A percentile compares a stretch with the other conserved stretches of the same genome.
phyloP scores from a whole-genome alignment of 1,140 invertebrate genomes.

The Euura saliciscinereae region DNA sequence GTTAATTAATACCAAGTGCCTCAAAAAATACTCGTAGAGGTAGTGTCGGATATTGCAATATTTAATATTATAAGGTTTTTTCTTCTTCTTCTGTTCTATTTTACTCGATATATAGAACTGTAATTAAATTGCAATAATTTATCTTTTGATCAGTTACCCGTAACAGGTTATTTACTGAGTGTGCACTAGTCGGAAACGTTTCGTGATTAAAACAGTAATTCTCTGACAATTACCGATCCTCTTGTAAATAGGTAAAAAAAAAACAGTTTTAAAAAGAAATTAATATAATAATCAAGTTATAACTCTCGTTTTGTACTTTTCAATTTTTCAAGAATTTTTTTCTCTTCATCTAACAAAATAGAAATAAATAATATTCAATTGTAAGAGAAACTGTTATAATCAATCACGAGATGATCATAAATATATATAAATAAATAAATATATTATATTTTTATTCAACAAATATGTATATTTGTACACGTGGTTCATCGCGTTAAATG shows the following conservation, averaged over 20 bases:
- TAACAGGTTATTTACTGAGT: constrained; percentile 40
- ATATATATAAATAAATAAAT: background rate
- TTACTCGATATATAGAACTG: background rate
- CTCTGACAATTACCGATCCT: background rate
- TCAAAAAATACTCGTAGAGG: constrained; percentile 3
- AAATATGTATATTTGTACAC: background rate
- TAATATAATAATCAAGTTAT: background rate
- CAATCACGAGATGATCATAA: constrained; percentile 7
- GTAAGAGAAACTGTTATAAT: background rate
- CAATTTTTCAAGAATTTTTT: background rate
- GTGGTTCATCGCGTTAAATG: no score
- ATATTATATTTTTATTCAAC: background rate
- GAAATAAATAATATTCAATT: background rate
- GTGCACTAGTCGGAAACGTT: constrained; percentile 54
- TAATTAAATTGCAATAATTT: constrained; percentile 1
- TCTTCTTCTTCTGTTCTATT: background rate
- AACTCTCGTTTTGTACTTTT: background rate
- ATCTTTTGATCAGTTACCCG: constrained; percentile 30
- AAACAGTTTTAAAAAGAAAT: background rate
- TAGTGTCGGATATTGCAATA: constrained; percentile 7
- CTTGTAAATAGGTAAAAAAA: no score
- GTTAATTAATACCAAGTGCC: background rate
- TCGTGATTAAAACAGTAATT: constrained; percentile 4
- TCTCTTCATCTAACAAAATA: background rate
- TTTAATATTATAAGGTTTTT: background rate